phyloP scores from a whole-genome alignment of 2,113 vertebrate species.

The Aplodontia rufa region DNA sequence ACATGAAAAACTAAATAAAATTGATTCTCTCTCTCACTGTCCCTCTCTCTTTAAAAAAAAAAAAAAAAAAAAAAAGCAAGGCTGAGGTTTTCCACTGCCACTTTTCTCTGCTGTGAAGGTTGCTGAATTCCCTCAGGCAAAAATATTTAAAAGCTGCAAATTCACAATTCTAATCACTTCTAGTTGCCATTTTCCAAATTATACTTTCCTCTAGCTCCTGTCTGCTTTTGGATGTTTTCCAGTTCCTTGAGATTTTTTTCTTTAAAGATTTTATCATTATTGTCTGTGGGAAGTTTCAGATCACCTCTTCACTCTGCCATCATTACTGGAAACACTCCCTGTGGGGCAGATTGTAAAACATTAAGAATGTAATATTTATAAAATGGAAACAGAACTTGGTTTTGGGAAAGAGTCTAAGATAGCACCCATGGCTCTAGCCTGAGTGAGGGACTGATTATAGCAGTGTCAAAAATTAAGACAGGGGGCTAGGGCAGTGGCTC shows the following conservation, averaged over 20 bases:
- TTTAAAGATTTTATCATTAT: conserved; percentile 41
- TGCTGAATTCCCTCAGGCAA: background rate
- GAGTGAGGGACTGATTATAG: conserved; percentile 33
- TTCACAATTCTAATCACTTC: conserved; percentile 42
- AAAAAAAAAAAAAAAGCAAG: no score
- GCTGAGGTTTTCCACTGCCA: background rate
- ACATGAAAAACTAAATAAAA: no score
- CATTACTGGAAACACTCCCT: conserved; percentile 41
- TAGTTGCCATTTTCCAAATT: conserved; percentile 52
- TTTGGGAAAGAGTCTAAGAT: conserved; percentile 29
- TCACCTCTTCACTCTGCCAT: conserved; percentile 54
- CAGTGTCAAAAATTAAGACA: conserved; percentile 22
- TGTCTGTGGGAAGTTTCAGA: conserved; percentile 26
- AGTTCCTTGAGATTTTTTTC: conserved; percentile 51
- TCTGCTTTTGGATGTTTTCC: conserved; percentile 43
- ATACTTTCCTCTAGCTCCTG: conserved; percentile 51
- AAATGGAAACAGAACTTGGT: conserved; percentile 39
- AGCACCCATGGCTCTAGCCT: background rate
- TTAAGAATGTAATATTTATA: conserved; percentile 60
- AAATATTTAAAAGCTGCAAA: conserved; percentile 24
- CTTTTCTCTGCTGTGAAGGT: background rate
- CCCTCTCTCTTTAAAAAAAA: no score
- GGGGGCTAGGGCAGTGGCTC: background rate
- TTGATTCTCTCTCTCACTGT: no score
- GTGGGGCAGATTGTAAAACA: conserved; percentile 58